Percentiles rank a stretch among this genome's conserved stretches.
These are phyloP conservation scores for Leucophenga montana DNA, from an alignment of 2,888 invertebrate species.

Conservation along the genomic window DNA sequence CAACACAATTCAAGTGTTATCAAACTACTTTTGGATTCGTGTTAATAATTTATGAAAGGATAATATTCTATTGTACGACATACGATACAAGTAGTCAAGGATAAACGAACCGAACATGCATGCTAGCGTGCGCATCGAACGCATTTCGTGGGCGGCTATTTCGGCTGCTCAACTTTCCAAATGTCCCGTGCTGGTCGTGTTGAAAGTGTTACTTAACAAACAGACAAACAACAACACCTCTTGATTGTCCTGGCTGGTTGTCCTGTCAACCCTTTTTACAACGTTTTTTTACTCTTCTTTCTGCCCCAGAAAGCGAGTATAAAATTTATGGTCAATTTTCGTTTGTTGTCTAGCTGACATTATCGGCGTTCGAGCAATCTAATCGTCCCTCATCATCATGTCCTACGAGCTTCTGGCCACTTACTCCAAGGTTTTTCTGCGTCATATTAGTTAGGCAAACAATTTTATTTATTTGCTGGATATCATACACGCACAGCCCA, in stretches of 20 bases:
- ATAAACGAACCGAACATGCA: constrained; percentile 58
- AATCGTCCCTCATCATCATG: constrained; percentile 22
- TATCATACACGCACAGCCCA: constrained; percentile 43
- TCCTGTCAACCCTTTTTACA: constrained; percentile 54
- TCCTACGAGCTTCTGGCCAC: background rate
- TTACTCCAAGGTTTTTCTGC: constrained; percentile 20
- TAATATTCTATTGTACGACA: constrained; percentile 39
- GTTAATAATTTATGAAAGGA: constrained; percentile 62
- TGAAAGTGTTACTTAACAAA: constrained; percentile 33
- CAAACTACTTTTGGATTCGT: constrained; percentile 61
- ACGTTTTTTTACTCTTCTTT: constrained; percentile 26
- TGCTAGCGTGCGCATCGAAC: constrained; percentile 31
- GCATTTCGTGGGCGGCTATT: constrained; percentile 22
- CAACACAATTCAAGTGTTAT: constrained; percentile 58
- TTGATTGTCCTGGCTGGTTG: constrained; percentile 13
- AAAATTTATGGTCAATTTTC: constrained; percentile 58
- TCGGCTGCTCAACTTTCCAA: background rate
- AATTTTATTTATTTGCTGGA: constrained; percentile 53
- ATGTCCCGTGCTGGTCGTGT: constrained; percentile 28
- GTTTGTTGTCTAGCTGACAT: constrained; percentile 48
- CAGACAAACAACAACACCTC: constrained; percentile 15
- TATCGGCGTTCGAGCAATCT: constrained; percentile 51
- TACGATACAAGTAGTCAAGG: constrained; percentile 34
- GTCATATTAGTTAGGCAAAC: constrained; percentile 57
- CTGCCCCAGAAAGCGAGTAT: constrained; percentile 39